Conservation (phyloP, 2,888 invertebrate species). For the Drosophila eohydei region DNA sequence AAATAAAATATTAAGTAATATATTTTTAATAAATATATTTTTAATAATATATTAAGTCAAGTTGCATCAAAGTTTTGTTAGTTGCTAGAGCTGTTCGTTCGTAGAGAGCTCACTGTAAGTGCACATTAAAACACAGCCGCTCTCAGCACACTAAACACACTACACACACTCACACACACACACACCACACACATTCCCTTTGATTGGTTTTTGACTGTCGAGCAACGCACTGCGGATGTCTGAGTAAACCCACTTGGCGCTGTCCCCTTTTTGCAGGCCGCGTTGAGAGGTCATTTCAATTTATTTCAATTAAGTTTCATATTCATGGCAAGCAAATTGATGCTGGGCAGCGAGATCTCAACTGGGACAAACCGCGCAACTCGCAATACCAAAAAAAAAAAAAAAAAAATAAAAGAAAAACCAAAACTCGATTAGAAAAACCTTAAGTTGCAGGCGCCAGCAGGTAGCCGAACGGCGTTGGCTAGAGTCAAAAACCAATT, state of each 20-base stretch:
- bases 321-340: slow-evolving; percentile 41
- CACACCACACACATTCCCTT: slow-evolving; percentile 7
- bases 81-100: neutral
- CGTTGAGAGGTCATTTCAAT: slow-evolving; percentile 83
- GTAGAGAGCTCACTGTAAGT: neutral
- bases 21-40: too few species aligned
- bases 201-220: slow-evolving; percentile 44
- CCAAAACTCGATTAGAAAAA: neutral
- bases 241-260: neutral
- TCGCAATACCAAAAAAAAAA: too few species aligned
- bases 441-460: neutral
- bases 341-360: slow-evolving; percentile 15
- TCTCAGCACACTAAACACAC: neutral
- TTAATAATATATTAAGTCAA: too few species aligned
- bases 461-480: neutral
- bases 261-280: slow-evolving; percentile 31
- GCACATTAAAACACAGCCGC: neutral
- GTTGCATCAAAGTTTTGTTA: too few species aligned
- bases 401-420: neutral
- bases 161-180: neutral
- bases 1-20: too few species aligned
- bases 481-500: slow-evolving; percentile 21
- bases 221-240: slow-evolving; percentile 53
- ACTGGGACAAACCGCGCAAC: neutral
- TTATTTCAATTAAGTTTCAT: slow-evolving; percentile 83